Evolutionary conservation across 2,888 invertebrate genomes (phyloP).

Genomic region (Andrena camellia): DNA sequence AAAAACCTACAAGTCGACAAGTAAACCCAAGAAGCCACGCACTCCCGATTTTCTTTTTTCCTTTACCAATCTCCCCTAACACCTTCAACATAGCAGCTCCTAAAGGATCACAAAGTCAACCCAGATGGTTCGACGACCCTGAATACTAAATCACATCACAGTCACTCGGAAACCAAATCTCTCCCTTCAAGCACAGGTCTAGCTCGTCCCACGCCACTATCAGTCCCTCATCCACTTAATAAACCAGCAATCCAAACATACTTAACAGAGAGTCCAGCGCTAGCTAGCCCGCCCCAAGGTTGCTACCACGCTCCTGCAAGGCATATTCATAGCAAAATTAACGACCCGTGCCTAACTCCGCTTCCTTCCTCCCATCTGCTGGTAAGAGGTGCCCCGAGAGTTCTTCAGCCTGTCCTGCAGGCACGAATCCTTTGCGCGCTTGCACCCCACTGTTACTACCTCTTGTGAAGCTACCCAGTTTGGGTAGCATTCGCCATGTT

Average conservation of each 20-base stretch:
- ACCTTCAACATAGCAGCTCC: too few relatives aligned
- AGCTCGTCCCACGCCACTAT: neutral
- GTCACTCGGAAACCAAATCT: neutral
- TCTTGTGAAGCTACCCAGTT: constrained; percentile 21
- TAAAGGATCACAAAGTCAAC: neutral
- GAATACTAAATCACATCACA: neutral
- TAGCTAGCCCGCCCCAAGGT: constrained; percentile 22
- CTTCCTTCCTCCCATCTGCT: constrained; percentile 53
- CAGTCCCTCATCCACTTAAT: constrained; percentile 15
- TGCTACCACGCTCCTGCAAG: constrained; percentile 32
- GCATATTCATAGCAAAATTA: constrained; percentile 81
- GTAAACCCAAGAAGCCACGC: too few relatives aligned
- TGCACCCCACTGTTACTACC: constrained; percentile 15
- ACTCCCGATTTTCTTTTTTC: too few relatives aligned
- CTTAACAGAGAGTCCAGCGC: constrained; percentile 11
- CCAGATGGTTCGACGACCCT: neutral
- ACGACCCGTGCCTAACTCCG: constrained; percentile 78
- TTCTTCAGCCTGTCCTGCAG: constrained; percentile 55
- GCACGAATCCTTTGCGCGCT: constrained; percentile 23
- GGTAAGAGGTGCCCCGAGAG: constrained; percentile 63
- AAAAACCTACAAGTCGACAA: too few relatives aligned
- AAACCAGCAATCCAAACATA: constrained; percentile 34
- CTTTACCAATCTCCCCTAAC: too few relatives aligned
- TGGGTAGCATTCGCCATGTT: constrained; percentile 71
- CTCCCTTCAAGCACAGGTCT: neutral